Conservation (phyloP, 2,113 vertebrate species). For the Noctilio leporinus region DNA sequence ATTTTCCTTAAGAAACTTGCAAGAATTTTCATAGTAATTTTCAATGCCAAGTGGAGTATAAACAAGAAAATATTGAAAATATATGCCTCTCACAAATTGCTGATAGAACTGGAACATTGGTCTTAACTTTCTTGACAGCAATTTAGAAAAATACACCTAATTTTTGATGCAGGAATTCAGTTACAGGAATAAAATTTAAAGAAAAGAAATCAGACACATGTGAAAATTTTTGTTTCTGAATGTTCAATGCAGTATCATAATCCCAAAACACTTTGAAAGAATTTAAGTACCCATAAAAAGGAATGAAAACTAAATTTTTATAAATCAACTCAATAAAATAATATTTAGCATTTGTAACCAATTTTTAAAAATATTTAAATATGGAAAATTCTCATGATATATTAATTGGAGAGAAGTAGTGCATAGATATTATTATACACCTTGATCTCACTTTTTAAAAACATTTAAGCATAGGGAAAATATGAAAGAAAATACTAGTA, state of each 20-base stretch:
- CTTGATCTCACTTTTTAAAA: background rate
- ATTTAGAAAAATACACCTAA: background rate
- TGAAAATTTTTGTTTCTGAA: background rate
- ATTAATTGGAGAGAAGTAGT: background rate
- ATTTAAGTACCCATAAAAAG: background rate
- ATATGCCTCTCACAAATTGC: background rate
- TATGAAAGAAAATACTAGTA: background rate
- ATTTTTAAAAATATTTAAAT: background rate
- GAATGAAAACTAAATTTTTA: background rate
- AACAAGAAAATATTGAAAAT: background rate
- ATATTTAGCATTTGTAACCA: background rate
- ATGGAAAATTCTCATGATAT: background rate
- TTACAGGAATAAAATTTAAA: background rate
- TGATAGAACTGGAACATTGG: background rate
- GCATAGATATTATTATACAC: background rate
- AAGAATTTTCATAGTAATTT: constrained; percentile 21
- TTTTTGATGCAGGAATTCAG: background rate
- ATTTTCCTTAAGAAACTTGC: constrained; percentile 18
- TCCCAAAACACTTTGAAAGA: background rate
- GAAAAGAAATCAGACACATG: background rate
- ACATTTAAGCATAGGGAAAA: background rate
- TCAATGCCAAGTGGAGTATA: background rate
- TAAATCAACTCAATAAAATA: background rate
- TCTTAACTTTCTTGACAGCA: background rate
- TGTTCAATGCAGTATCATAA: background rate